A percentile compares a stretch with the other conserved stretches of the same genome.
These are phyloP conservation scores for Leucoma salicis DNA, from an alignment of 2,888 invertebrate species.

Conservation along the genomic window DNA sequence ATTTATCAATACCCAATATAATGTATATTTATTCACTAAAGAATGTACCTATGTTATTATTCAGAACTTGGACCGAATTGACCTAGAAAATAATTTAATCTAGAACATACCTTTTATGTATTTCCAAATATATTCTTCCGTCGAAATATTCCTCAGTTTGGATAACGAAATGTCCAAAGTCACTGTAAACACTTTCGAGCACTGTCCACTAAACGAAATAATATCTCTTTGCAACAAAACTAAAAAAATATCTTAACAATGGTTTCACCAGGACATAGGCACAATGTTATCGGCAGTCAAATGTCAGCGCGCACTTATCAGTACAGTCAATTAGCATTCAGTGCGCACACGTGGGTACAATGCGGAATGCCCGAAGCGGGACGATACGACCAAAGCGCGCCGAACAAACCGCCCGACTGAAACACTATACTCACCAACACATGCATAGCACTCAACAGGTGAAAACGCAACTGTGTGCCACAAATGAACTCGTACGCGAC, in stretches of 20 bases:
- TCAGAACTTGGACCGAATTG: constrained; percentile 59
- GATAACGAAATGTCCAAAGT: constrained; percentile 58
- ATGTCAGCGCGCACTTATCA: constrained; percentile 68
- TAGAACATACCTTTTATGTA: constrained; percentile 70
- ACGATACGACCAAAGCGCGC: constrained; percentile 72
- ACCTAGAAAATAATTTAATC: constrained; percentile 13
- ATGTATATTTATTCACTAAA: not conserved
- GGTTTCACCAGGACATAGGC: constrained; percentile 39
- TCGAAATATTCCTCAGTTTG: constrained; percentile 76
- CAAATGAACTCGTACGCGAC: constrained; percentile 65
- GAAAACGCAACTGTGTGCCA: constrained; percentile 74
- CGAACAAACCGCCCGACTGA: constrained; percentile 74
- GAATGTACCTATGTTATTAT: not conserved
- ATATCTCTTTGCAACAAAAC: constrained; percentile 28
- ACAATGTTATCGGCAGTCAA: constrained; percentile 62
- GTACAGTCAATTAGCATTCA: constrained; percentile 59
- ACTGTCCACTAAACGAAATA: constrained; percentile 57
- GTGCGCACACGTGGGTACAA: constrained; percentile 60
- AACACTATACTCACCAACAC: constrained; percentile 64
- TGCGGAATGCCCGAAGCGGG: constrained; percentile 33
- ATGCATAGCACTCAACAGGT: constrained; percentile 67
- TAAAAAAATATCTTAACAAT: constrained; percentile 30
- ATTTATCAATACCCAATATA: not conserved
- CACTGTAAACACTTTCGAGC: constrained; percentile 60
- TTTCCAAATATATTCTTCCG: constrained; percentile 72